Evolutionary conservation across 2,797 vertebrate species (phyloP), one percentile per base, ranked within the genome.

Genomic region (Poeciliopsis infans): DNA sequence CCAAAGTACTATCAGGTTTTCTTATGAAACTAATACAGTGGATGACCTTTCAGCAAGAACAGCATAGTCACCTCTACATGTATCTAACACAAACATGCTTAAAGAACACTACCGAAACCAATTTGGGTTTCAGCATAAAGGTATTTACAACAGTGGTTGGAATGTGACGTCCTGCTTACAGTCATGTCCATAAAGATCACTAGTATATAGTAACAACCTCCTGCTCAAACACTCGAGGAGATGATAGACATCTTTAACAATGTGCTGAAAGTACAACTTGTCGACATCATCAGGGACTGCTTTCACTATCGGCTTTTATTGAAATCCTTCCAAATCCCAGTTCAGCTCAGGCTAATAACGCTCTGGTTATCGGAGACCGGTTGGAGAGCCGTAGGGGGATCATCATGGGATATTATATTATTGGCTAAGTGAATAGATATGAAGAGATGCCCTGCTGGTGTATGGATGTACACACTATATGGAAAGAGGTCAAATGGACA

Each of bases 1-100:
- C 72, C 16, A 75, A 76, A 71, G 51, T 51, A 79, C 76, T 89
- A 86, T 94, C 88, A 79, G 77, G 83, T 93, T 90, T 45, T 86
- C 81, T 80, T 72, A 91, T 91, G 92, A 90, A 92, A 94, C 84
- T 0, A 87, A 94, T 93, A 88, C 84, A 86, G 74, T 75, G 1
- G 0, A 83, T 89, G 94, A 93, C 92, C 91, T 94, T 90, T 88
- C 85, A 73, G 82, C 47, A 33, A 33, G 75, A 77, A 69, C 81
- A 71, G 31, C 76, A n/a, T 72, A 51, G 47, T 83, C 83, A 83
- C 81, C 79, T 84, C 71, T 39, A 68, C 55, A 49, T 25, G 33
- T 76, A 68, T 66, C 45, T 28, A 18, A 64, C 61, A 72, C 57
- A 80, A 53, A 76, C 31, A 18, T 31, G 13, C 64, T 70, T 70